phyloP scores from a whole-genome alignment of 2,797 vertebrate species.

The Lemur catta region DNA sequence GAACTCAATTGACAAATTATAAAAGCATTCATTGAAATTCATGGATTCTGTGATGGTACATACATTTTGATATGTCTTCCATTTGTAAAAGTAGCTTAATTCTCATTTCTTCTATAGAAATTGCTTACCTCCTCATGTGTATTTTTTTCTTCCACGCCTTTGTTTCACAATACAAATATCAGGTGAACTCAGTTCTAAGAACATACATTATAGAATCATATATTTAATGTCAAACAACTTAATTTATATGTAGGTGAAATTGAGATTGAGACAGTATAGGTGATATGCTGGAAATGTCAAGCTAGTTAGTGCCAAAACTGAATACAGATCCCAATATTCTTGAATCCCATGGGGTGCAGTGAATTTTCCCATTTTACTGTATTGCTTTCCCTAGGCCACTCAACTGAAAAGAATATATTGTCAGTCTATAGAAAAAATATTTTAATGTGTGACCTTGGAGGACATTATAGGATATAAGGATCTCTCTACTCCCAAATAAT shows the following conservation, averaged over 20 bases:
- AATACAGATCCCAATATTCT: not conserved
- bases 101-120: conserved; percentile 14
- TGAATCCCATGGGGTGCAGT: not conserved
- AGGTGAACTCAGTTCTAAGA: not conserved
- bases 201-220: not conserved
- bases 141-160: not conserved
- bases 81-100: conserved; percentile 33
- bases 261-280: not conserved
- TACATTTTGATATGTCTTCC: conserved; percentile 4
- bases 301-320: not conserved
- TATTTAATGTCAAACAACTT: not conserved
- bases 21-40: conserved; percentile 16
- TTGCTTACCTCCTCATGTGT: not conserved
- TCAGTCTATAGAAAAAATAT: not conserved
- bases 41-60: not conserved
- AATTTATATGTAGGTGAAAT: not conserved
- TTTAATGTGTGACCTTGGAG: not conserved
- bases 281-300: not conserved
- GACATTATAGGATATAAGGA: not conserved
- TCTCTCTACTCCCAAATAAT: not conserved
- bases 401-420: not conserved
- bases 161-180: conserved; percentile 15
- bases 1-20: conserved; percentile 48
- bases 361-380: not conserved
- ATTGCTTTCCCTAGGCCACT: not conserved